Conservation (phyloP, 2,888 invertebrate genomes). For the Minunthozetes semirufus region DNA sequence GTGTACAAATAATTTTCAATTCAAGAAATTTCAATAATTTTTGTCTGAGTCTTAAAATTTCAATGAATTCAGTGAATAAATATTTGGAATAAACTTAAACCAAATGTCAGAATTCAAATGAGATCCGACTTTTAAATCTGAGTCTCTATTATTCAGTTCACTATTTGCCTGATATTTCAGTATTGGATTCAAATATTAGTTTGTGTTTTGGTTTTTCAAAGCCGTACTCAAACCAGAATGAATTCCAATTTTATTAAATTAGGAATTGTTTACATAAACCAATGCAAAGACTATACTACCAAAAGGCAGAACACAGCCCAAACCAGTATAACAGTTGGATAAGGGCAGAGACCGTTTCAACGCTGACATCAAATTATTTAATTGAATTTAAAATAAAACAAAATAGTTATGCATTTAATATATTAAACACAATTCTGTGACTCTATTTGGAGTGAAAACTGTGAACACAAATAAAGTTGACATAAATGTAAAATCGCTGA, state of each 20-base stretch:
- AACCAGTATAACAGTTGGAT: background rate
- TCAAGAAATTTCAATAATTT: background rate
- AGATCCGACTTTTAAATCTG: background rate
- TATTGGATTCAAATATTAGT: background rate
- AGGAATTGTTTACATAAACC: background rate
- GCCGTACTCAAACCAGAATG: background rate
- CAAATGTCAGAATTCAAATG: background rate
- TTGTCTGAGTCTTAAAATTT: background rate
- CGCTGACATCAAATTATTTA: background rate
- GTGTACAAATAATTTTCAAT: background rate
- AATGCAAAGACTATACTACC: background rate
- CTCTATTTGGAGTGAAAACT: too few species aligned
- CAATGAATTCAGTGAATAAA: background rate
- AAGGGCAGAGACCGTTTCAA: background rate
- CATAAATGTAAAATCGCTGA: background rate
- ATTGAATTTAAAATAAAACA: background rate
- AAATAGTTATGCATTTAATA: background rate
- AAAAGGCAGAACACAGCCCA: background rate
- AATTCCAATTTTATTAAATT: background rate
- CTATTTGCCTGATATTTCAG: background rate
- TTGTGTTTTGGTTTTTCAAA: background rate
- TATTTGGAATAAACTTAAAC: constrained; percentile 7
- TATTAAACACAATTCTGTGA: background rate
- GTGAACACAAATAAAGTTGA: too few species aligned
- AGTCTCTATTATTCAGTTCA: too few species aligned